Base-by-base conservation (phyloP, 1,140 invertebrate species). In the Bilobella aurantiaca region DNA sequence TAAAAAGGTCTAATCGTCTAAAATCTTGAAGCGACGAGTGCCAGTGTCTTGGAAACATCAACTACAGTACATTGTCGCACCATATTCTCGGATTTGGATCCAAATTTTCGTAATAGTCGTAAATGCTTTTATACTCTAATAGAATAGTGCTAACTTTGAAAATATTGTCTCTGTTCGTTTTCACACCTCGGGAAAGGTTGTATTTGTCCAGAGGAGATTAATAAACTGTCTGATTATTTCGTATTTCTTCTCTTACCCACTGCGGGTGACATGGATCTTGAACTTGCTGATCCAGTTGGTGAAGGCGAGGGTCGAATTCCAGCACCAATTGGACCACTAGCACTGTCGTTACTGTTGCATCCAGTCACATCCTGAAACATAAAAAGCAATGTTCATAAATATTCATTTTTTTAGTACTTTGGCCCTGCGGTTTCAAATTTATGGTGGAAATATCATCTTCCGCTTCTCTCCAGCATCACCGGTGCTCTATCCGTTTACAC, bases 251-350 rank as follows among this genome's bases (percentile, higher is more conserved):
- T 65, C 88, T 84, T 77, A 93, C 91, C 90, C 77, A 94, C 90
- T 80, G 91, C 91, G 75, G 92, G 92, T 78, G 92, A 95, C 88
- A 94, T 93, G 77, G 91, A 95, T 79, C 91, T 85, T 74, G 91
- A 94, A 77, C 91, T 90, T 74, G 87, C 87, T 74, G 90, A 93
- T 75, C 91, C 90, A 75, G 90, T 93, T 73, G 92, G 91, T 75
- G 91, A 94, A 74, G 91, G 91, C 75, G 89, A 91, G 67, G 91
- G 91, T 79, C 92, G 87, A 29, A 66, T 49, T 62, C 67, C 64
- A 61, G 56, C 63, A 37, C 49, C 47, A 49, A 57, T 64, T 21
- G 58, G 47, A 29, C 66, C 66, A 29, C 57, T 58, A 58, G 25
- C 57, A 75, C 83, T 88, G 77, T 89, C 87, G 83, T 89, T 89